Evolutionary conservation across 2,113 vertebrate species (phyloP).

Genomic region (Melanerpes aurifrons): DNA sequence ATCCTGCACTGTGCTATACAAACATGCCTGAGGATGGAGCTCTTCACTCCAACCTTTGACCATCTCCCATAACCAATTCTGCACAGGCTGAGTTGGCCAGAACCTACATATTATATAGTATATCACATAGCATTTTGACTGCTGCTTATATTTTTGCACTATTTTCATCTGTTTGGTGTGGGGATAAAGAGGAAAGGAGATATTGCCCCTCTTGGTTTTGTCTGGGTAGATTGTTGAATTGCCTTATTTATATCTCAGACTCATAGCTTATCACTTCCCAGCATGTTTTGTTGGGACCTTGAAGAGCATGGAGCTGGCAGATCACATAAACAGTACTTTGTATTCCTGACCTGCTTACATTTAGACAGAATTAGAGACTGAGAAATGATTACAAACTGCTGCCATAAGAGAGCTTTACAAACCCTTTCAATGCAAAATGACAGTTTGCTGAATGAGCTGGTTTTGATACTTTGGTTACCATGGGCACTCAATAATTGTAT

Average conservation of each 20-base stretch:
- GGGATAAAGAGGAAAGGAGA: background rate
- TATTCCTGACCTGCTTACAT: slow-evolving; percentile 30
- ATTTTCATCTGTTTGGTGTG: background rate
- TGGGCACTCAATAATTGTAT: background rate
- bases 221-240: background rate
- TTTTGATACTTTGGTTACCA: slow-evolving; percentile 11
- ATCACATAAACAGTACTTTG: slow-evolving; percentile 23
- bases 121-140: background rate
- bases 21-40: background rate
- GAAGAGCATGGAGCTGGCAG: background rate
- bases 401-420: slow-evolving; percentile 32
- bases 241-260: background rate
- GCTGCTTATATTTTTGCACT: background rate
- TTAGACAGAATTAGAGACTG: slow-evolving; percentile 9
- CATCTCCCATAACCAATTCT: background rate
- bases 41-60: background rate
- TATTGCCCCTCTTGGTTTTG: background rate
- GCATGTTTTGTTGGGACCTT: background rate
- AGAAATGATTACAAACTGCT: slow-evolving; percentile 28
- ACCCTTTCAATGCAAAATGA: slow-evolving; percentile 46
- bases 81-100: background rate
- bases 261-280: background rate
- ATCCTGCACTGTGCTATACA: background rate
- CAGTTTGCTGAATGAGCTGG: slow-evolving; percentile 4
- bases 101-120: background rate